phyloP scores from a whole-genome alignment of 2,797 vertebrate species.

The Podargus strigoides region DNA sequence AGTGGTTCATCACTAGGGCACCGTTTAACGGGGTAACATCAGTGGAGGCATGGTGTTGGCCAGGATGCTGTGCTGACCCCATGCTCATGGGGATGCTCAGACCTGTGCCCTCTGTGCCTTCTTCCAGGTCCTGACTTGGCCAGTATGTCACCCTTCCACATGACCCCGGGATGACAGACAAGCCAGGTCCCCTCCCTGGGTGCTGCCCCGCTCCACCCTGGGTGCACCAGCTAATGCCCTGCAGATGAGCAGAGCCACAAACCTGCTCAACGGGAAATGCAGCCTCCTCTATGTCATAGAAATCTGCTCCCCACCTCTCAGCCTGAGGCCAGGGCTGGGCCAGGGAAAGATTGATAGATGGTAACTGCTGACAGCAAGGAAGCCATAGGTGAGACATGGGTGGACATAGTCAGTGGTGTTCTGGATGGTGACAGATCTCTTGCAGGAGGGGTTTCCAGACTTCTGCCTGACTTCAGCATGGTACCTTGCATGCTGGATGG shows the following conservation, averaged over 20 bases:
- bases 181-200: neutral
- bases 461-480: neutral
- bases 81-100: accelerated
- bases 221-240: neutral
- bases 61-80: neutral
- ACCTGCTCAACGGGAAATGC: conserved; percentile 16
- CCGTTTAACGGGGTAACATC: neutral
- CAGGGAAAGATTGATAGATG: neutral
- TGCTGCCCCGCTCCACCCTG: neutral
- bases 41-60: no score
- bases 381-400: neutral
- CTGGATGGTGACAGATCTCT: neutral
- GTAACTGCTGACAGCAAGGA: neutral
- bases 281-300: neutral
- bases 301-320: conserved; percentile 10
- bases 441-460: neutral
- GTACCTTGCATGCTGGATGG: accelerated
- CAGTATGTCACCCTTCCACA: accelerated
- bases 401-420: accelerated
- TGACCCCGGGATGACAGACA: neutral
- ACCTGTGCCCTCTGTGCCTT: neutral
- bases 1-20: neutral
- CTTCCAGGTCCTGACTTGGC: neutral
- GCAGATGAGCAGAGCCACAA: neutral
- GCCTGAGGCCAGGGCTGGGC: neutral